Base-by-base conservation (phyloP, 2,888 invertebrate genomes). In the Chydorus sphaericus region DNA sequence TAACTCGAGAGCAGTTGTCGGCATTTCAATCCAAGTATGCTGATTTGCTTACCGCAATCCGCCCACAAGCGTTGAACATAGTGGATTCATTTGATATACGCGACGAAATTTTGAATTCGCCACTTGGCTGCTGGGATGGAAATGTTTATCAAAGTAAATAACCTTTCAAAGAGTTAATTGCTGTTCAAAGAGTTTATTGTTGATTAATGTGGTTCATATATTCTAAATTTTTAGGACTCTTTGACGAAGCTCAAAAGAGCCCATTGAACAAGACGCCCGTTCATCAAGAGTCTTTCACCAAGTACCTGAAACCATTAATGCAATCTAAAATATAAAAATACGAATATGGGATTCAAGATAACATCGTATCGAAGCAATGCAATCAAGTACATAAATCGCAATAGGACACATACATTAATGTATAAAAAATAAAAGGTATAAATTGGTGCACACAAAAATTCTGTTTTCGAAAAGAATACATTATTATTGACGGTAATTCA, bases 61-160 rank as follows among this genome's bases (percentile, higher is more conserved):
- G 94, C 48, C 88, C 88, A 4, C 84, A 94, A 69, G 91, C 90
- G 0, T 84, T 96, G 1, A 83, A 85, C 0, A 75, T 96, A 20
- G 92, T 93, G 0, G 96, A 96, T 72, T 80, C 87, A 11, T 96
- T 93, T 67, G 93, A 92, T 66, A 78, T 87, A 36, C 75, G 79
- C 14, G 90, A 90, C 66, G 82, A 81, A 37, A 49, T 57, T 60
- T 70, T 90, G 1, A 76, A 77, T 55, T 66, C 65, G 31, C 78
- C 85, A 0, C 70, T 89, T 36, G 89, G 90, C 14, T 77, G 83
- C 8, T 87, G 82, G 67, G 89, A 90, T 70, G 89, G 89, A 0
- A 81, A 83, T 62, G 86, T 87, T 18, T 90, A 90, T 69, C 82
- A 87, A 65, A 76, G 86, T 6, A 73, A 8, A 33, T 14, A 33